Percentiles rank a stretch among this genome's conserved stretches.
Conservation (phyloP, 2,113 vertebrate species). For the Campylomormyrus tamandua region DNA sequence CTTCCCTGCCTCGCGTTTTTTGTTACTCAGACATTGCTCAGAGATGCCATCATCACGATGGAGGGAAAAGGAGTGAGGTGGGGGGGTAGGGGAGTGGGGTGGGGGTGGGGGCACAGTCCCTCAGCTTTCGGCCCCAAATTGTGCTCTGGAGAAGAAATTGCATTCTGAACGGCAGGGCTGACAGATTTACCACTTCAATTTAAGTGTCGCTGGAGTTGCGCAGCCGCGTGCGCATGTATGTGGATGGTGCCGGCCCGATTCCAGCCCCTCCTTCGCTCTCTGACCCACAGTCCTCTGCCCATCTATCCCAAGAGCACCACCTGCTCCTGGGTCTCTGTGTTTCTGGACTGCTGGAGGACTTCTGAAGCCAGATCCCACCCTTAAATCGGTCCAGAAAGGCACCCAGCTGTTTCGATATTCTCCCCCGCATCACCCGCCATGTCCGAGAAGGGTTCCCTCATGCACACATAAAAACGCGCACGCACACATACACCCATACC, state of each 20-base stretch:
- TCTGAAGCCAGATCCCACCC: not conserved
- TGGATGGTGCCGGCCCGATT: not conserved
- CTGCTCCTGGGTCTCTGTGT: not conserved
- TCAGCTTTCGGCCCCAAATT: not conserved
- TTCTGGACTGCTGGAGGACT: not conserved
- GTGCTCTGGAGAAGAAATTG: not conserved
- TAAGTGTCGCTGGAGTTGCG: not conserved
- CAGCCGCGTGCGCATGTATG: not conserved
- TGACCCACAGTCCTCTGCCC: not conserved
- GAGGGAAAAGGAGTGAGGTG: not conserved
- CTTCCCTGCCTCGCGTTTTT: not conserved
- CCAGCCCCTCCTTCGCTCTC: not conserved
- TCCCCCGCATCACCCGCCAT: not conserved
- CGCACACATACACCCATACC: not conserved
- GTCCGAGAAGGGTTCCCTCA: not conserved
- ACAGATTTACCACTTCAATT: slow-evolving; percentile 20
- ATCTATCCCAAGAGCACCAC: not conserved
- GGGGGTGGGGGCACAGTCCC: not conserved
- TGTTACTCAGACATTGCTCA: not conserved
- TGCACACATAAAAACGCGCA: not conserved
- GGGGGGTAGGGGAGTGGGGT: no score
- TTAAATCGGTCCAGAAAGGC: not conserved
- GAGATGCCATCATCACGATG: not conserved
- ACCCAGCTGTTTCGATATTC: not conserved
- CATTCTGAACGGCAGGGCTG: not conserved